Conservation (phyloP, 2,797 vertebrate genomes). For the Sebastes hubbsi region DNA sequence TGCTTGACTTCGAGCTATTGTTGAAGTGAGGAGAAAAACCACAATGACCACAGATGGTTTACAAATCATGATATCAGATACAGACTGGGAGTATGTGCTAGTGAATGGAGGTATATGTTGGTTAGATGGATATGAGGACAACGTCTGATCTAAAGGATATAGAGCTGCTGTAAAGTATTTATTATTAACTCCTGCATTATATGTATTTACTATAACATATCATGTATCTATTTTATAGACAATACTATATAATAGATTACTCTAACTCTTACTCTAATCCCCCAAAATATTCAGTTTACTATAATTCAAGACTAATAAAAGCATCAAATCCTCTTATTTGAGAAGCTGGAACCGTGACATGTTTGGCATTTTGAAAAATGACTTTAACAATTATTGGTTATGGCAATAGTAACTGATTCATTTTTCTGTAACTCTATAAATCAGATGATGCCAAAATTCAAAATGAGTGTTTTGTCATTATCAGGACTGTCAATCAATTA, state of each 20-base stretch:
- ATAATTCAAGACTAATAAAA: neutral
- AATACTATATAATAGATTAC: neutral
- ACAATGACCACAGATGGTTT: constrained; percentile 65
- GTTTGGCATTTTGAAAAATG: neutral
- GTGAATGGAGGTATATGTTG: neutral
- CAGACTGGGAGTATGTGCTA: constrained; percentile 23
- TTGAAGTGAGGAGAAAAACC: constrained; percentile 47
- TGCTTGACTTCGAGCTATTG: constrained; percentile 61
- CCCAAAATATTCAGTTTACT: neutral
- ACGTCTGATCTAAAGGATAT: neutral
- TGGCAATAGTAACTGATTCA: neutral
- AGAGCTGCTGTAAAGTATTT: neutral
- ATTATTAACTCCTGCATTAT: neutral
- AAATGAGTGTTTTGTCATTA: neutral
- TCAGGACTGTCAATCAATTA: too few species aligned
- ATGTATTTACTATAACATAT: neutral
- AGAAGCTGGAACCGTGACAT: neutral
- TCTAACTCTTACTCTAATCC: neutral
- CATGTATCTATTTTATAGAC: neutral
- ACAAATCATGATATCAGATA: constrained; percentile 55
- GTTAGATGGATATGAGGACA: constrained; percentile 2
- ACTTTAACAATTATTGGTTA: neutral
- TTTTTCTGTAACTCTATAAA: neutral
- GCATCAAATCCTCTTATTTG: neutral
- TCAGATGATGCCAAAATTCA: neutral